These are phyloP conservation scores for Pseudois nayaur DNA, from an alignment of 2,113 vertebrate species.

Conservation along the genomic window DNA sequence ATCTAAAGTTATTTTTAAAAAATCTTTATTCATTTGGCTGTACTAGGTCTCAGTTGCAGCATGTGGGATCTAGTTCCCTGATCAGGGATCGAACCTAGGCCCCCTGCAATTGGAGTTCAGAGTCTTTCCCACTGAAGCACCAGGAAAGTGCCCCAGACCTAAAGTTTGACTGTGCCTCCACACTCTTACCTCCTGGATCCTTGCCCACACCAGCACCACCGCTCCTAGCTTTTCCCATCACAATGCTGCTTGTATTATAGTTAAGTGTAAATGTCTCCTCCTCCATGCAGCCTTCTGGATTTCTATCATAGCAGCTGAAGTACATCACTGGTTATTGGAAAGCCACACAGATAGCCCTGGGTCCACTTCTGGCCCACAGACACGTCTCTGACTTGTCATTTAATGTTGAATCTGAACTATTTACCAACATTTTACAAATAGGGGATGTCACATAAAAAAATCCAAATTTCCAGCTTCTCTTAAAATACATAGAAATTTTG, in stretches of 20 bases:
- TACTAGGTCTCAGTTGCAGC: background rate
- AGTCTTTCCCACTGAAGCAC: background rate
- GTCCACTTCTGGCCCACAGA: background rate
- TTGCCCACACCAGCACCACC: rapidly evolving
- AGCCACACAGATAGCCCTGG: background rate
- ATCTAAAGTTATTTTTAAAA: background rate
- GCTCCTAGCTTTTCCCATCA: too few species aligned
- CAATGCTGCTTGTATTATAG: rapidly evolving
- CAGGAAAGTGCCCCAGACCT: background rate
- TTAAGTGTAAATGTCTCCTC: background rate
- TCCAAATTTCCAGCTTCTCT: background rate
- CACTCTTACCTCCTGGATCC: background rate
- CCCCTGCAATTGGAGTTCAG: background rate
- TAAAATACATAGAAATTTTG: background rate
- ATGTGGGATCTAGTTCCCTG: background rate
- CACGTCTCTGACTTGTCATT: background rate
- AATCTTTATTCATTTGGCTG: background rate
- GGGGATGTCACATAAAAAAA: background rate
- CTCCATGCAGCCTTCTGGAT: background rate
- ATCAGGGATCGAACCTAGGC: background rate
- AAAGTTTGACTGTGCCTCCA: background rate
- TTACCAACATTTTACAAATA: background rate
- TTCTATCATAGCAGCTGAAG: background rate
- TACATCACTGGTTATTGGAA: background rate
- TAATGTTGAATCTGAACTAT: background rate